Percentiles rank a stretch among this genome's conserved stretches.
These are phyloP conservation scores for Gallinago solitaria DNA, from an alignment of 2,797 vertebrate genomes.

Conservation along the genomic window DNA sequence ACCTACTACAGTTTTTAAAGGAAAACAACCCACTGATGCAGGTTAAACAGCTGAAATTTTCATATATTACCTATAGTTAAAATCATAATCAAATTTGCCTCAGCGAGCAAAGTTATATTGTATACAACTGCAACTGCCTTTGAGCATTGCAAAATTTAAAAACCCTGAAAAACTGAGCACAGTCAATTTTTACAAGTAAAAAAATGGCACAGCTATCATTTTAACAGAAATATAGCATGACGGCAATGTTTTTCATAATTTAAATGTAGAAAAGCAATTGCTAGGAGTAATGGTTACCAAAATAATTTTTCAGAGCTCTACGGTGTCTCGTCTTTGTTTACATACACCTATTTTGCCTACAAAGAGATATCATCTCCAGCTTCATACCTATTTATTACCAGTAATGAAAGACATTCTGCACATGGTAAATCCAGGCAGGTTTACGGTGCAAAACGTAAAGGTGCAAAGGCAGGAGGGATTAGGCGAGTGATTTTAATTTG, in stretches of 20 bases:
- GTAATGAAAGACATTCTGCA: conserved; percentile 2
- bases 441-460: neutral
- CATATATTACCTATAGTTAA: neutral
- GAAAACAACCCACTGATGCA: neutral
- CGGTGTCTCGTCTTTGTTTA: neutral
- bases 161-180: neutral
- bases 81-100: conserved; percentile 28
- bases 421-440: neutral
- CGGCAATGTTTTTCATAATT: neutral
- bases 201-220: neutral
- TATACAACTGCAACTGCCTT: neutral
- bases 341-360: neutral
- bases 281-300: neutral
- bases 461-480: neutral
- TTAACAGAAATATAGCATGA: neutral
- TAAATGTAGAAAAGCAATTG: neutral
- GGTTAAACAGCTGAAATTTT: conserved; percentile 21
- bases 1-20: neutral
- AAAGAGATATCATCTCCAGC: conserved; percentile 23
- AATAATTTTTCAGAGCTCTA: neutral
- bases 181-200: neutral
- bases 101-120: neutral
- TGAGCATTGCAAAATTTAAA: neutral
- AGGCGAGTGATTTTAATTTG: neutral
- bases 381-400: conserved; percentile 11